These are phyloP conservation scores for Lucilia sericata DNA, from an alignment of 1,140 invertebrate species.

Conservation along the genomic window DNA sequence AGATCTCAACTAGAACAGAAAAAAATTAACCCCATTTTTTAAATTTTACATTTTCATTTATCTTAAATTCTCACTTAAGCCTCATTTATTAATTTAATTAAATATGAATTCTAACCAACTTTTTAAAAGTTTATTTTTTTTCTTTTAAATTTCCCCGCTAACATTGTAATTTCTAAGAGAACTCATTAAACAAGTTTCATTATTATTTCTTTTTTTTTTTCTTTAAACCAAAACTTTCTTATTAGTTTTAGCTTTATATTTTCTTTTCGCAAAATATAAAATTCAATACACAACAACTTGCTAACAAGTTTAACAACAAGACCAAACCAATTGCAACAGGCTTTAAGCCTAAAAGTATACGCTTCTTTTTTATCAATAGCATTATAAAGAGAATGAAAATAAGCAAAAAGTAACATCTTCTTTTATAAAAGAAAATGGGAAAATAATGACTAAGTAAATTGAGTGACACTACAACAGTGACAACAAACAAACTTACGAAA, in stretches of 20 bases:
- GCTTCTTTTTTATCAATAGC: background rate
- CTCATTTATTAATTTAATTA: background rate
- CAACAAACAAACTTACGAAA: background rate
- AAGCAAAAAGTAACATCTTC: conserved; percentile 25
- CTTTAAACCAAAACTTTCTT: background rate
- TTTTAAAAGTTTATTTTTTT: background rate
- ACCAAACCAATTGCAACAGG: conserved; percentile 38
- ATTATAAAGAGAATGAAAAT: background rate
- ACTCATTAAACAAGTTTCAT: conserved; percentile 22
- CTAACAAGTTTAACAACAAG: conserved; percentile 20
- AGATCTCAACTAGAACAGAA: too few relatives aligned
- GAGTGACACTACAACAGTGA: conserved; percentile 25
- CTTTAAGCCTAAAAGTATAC: conserved; percentile 30
- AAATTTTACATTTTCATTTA: too few relatives aligned
- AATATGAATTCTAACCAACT: background rate
- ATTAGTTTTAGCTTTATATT: background rate
- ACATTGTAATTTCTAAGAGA: background rate
- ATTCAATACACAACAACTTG: conserved; percentile 15
- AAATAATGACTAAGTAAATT: conserved; percentile 43
- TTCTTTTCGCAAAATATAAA: conserved; percentile 5
- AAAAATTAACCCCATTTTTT: too few relatives aligned
- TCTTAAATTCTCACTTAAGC: too few relatives aligned
- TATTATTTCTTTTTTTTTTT: background rate
- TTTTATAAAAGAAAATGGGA: conserved; percentile 33
- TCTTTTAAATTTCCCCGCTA: background rate